Conservation (phyloP, 2,888 invertebrate genomes). For the Ormyrus pomaceus region DNA sequence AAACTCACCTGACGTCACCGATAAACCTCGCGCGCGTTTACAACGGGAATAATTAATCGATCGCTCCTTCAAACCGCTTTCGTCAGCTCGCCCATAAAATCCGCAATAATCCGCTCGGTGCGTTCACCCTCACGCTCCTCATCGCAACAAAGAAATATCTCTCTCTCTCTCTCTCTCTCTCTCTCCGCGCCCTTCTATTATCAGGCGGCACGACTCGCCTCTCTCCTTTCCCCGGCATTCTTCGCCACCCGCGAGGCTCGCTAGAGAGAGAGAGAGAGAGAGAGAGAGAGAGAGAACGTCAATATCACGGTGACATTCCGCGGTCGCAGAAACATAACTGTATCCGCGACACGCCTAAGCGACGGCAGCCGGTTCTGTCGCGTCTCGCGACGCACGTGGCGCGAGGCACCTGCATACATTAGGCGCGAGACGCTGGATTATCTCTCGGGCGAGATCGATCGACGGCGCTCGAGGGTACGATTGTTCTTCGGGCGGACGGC, state of each 20-base stretch:
- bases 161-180: slow-evolving; percentile 1
- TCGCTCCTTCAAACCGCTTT: too few relatives aligned
- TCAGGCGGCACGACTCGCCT: not conserved
- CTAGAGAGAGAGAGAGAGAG: not conserved
- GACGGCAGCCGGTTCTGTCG: not conserved
- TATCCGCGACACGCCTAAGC: slow-evolving; percentile 24
- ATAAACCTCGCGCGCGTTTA: too few relatives aligned
- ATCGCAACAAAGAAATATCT: too few relatives aligned
- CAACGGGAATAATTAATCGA: too few relatives aligned
- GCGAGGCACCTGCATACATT: not conserved
- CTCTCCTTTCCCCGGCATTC: not conserved
- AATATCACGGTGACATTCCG: slow-evolving; percentile 44
- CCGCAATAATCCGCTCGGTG: too few relatives aligned
- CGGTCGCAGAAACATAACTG: slow-evolving; percentile 46
- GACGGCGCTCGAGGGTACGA: not conserved
- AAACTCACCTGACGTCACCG: too few relatives aligned
- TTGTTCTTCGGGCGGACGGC: not conserved
- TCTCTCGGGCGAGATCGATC: slow-evolving; percentile 7
- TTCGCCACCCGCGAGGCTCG: not conserved
- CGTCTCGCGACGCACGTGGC: slow-evolving; percentile 36
- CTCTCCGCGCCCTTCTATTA: not conserved
- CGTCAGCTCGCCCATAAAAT: too few relatives aligned
- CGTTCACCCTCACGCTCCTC: too few relatives aligned
- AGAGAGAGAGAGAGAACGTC: slow-evolving; percentile 13
- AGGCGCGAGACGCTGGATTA: not conserved